Percentiles rank a stretch among this genome's conserved stretches.
Evolutionary conservation across 2,888 invertebrate species (phyloP).

Genomic region (Alviniconcha strummeri): DNA sequence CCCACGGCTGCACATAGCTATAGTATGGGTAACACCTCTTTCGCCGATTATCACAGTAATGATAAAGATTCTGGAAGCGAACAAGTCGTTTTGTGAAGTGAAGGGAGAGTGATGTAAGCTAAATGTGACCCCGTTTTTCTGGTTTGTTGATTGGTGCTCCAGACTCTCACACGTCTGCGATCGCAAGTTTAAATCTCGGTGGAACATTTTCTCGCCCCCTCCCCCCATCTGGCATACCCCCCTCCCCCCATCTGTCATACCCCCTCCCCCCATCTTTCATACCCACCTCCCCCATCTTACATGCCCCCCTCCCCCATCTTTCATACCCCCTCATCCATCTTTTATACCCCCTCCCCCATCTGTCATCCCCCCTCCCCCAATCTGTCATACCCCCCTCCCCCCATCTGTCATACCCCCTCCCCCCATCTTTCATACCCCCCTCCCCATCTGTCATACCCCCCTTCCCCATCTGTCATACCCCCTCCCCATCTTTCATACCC

Average conservation of each 20-base stretch:
- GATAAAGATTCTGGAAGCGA: neutral
- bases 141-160: neutral
- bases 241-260: slow-evolving; percentile 12
- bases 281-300: neutral
- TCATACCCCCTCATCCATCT: too few relatives aligned
- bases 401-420: slow-evolving; percentile 18
- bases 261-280: slow-evolving; percentile 9
- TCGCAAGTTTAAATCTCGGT: neutral
- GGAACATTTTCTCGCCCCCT: slow-evolving; percentile 10
- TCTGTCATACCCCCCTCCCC: neutral
- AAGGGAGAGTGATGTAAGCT: too few relatives aligned
- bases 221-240: neutral
- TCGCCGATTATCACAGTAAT: neutral
- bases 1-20: too few relatives aligned
- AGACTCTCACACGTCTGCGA: neutral
- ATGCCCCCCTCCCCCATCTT: neutral
- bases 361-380: slow-evolving; percentile 1
- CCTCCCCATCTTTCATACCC: slow-evolving; percentile 12
- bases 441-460: neutral
- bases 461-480: neutral
- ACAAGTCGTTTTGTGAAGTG: neutral
- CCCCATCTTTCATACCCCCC: neutral
- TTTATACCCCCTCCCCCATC: too few relatives aligned
- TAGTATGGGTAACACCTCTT: neutral
- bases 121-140: neutral